A percentile compares a stretch with the other conserved stretches of the same genome.
phyloP scores from a whole-genome alignment of 2,888 invertebrate genomes.

The Siphlonurus alternatus region DNA sequence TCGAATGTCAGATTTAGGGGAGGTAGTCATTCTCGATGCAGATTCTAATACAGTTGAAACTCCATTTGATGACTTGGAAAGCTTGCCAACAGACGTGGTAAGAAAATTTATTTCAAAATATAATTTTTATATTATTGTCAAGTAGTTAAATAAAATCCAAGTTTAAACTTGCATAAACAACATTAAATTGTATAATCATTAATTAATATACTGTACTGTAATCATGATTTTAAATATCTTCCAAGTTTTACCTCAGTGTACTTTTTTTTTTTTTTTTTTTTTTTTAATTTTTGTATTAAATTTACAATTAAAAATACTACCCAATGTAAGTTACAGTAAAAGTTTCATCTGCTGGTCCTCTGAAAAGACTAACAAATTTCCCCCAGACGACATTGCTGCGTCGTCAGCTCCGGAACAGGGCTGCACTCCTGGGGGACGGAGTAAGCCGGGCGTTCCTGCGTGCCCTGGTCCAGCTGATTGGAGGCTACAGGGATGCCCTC shows the following conservation, averaged over 20 bases:
- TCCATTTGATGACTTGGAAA: constrained; percentile 79
- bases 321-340: too few species aligned
- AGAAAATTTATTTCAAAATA: constrained; percentile 21
- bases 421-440: constrained; percentile 71
- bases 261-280: not conserved
- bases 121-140: constrained; percentile 10
- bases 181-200: not conserved
- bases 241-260: not conserved
- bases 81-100: constrained; percentile 81
- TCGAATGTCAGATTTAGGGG: constrained; percentile 69
- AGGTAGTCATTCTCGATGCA: constrained; percentile 85
- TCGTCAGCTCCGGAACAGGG: constrained; percentile 55
- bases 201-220: not conserved
- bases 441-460: constrained; percentile 84
- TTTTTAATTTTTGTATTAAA: too few species aligned
- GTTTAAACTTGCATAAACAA: not conserved
- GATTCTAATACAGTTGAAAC: constrained; percentile 74
- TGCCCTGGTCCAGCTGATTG: constrained; percentile 83
- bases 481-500: constrained; percentile 84
- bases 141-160: constrained; percentile 13
- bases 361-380: too few species aligned
- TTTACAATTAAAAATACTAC: too few species aligned
- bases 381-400: constrained; percentile 60
- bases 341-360: too few species aligned
- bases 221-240: not conserved